These are phyloP conservation scores for Platerodrilus igneus DNA, from an alignment of 2,888 invertebrate genomes.

Conservation along the genomic window DNA sequence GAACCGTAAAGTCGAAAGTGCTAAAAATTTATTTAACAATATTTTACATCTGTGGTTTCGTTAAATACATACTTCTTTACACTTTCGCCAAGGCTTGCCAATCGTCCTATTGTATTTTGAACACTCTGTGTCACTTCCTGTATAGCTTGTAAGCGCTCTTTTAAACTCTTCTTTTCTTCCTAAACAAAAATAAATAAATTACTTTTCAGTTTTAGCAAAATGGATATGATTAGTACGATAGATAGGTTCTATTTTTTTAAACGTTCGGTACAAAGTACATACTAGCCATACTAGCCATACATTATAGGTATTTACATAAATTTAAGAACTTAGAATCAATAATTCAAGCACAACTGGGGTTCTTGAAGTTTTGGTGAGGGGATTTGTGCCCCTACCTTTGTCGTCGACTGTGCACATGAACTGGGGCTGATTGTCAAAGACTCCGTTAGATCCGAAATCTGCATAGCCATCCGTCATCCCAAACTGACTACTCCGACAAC, in stretches of 20 bases:
- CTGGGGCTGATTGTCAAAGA: too few species aligned
- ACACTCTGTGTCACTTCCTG: slow-evolving; percentile 97
- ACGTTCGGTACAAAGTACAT: too few species aligned
- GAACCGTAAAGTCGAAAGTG: slow-evolving; percentile 94
- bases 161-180: slow-evolving; percentile 94
- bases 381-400: too few species aligned
- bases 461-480: too few species aligned
- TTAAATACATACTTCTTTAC: slow-evolving; percentile 77
- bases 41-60: neutral
- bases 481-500: too few species aligned
- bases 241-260: neutral
- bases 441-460: too few species aligned
- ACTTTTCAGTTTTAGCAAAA: neutral
- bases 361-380: too few species aligned
- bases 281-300: too few species aligned
- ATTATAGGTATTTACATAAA: too few species aligned
- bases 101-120: slow-evolving; percentile 90
- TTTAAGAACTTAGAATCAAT: too few species aligned
- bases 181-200: slow-evolving; percentile 40
- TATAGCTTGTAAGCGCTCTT: slow-evolving; percentile 89
- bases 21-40: slow-evolving; percentile 54
- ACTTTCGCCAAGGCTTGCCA: slow-evolving; percentile 90
- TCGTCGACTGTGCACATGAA: too few species aligned
- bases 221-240: neutral
- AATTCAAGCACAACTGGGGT: too few species aligned